Evolutionary conservation across 2,797 vertebrate genomes (phyloP).

Genomic region (Heterohyrax brucei): DNA sequence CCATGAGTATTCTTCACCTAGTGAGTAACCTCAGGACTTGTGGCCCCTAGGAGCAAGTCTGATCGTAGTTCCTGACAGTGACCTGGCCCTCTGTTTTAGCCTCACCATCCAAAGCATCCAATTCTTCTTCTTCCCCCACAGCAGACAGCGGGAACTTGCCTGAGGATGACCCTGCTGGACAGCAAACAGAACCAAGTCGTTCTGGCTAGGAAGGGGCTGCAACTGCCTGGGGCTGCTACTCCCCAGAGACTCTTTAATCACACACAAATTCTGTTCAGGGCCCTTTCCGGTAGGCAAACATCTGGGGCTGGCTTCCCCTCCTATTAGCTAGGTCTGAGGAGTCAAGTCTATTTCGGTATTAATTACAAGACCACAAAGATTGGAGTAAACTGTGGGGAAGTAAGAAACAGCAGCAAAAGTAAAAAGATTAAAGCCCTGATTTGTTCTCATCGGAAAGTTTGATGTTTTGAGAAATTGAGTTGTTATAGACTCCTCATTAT

Average conservation of each 20-base stretch:
- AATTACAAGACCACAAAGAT: slow-evolving; percentile 59
- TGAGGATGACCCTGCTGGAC: background rate
- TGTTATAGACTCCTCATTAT: background rate
- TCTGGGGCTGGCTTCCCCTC: background rate
- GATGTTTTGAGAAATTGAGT: slow-evolving; percentile 33
- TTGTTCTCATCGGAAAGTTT: slow-evolving; percentile 42
- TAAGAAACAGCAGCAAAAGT: background rate
- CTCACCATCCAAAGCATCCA: background rate
- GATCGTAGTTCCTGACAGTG: background rate
- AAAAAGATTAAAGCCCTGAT: slow-evolving; percentile 56
- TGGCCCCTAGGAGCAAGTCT: background rate
- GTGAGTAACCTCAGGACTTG: background rate
- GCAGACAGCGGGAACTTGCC: background rate
- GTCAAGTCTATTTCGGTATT: slow-evolving; percentile 64
- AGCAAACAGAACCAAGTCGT: background rate
- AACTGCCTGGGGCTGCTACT: background rate
- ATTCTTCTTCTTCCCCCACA: background rate
- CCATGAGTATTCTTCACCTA: background rate
- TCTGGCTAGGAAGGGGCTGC: background rate
- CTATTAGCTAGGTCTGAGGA: slow-evolving; percentile 34
- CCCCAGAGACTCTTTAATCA: background rate
- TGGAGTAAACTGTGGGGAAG: background rate
- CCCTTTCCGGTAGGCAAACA: background rate
- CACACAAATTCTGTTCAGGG: background rate
- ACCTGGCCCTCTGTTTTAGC: background rate